Evolutionary conservation across 2,888 invertebrate species (phyloP), one percentile per base, ranked within the genome.

Genomic region (Eristalis tenax): DNA sequence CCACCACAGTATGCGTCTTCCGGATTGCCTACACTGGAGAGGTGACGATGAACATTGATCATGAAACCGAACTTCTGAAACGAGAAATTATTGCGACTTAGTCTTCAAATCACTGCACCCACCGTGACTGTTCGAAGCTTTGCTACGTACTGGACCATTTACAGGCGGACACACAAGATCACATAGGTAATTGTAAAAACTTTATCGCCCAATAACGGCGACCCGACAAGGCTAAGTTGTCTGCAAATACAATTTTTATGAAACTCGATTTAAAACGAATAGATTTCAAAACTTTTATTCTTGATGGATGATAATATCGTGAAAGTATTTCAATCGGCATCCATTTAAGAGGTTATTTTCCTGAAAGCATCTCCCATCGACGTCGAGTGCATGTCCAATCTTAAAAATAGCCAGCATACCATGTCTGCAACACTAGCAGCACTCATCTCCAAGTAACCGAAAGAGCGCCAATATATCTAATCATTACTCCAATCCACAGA

Each of bases 351-450:
- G 40, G 79, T 73, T 79, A 79, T 79, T 73, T 73, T 59, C 43
- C 40, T 66, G 65, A 79, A 73, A 79, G 79, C 59, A 59, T 50
- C 59, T 73, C 71, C 59, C 79, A 59, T 65, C 65, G 40, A n/a
- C 57, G 38, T 66, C 43, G 59, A 71, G 50, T 77, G 11, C 35
- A 61, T 66, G 69, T 63, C 15, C 68, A 63, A 56, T 70, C 70
- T 13, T 40, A 40, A n/a, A 71, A 65, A 57, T 65, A 40, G 22
- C 57, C 28, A 71, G 57, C 79, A 73, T 32, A 59, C 59, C 71
- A 35, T 75, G 35, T 23, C 40, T 18, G 40, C 64, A 11, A 35
- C 71, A 59, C 23, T 43, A 28, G 43, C 6, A 32, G 32, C 8
- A 50, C 50, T 50, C 50, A 50, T 18, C 50, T 76, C 59, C 66